A percentile compares a stretch with the other conserved stretches of the same genome.
These are phyloP conservation scores for Nannoperca obscura DNA, from an alignment of 2,797 vertebrate genomes.

Conservation along the genomic window DNA sequence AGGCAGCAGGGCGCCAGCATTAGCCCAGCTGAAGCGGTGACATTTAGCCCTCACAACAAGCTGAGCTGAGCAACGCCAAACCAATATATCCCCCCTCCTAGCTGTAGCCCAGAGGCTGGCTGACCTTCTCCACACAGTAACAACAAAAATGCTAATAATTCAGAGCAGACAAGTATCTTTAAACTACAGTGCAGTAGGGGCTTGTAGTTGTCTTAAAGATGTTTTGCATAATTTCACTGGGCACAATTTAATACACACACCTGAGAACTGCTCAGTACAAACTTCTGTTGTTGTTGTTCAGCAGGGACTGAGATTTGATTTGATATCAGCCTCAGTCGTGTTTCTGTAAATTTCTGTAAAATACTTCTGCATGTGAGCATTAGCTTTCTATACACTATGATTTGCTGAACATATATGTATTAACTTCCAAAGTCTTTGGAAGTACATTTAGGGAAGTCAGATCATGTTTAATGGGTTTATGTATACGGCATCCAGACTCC, in stretches of 20 bases:
- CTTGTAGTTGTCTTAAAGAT: not conserved
- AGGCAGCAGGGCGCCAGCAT: conserved; percentile 53
- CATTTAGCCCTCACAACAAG: conserved; percentile 71
- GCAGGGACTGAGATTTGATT: conserved; percentile 17
- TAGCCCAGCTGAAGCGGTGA: conserved; percentile 63
- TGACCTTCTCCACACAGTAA: conserved; percentile 64
- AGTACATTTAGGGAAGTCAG: not conserved
- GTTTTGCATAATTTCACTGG: not conserved
- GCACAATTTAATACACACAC: not conserved
- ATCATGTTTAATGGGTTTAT: not conserved
- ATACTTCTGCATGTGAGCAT: not conserved
- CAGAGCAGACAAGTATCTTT: conserved; percentile 5
- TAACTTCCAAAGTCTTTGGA: not conserved
- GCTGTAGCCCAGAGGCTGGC: conserved; percentile 50
- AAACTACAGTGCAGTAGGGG: not conserved
- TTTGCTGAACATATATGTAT: not conserved
- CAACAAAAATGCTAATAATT: conserved; percentile 41
- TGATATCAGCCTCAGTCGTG: conserved; percentile 5
- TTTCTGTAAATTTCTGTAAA: conserved; percentile 13
- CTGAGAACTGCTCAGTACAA: not conserved
- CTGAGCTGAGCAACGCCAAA: conserved; percentile 59
- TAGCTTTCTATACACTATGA: not conserved
- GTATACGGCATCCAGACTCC: not conserved
- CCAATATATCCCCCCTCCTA: conserved; percentile 47
- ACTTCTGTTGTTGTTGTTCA: not conserved